These are phyloP conservation scores for Agrilus mali DNA, from an alignment of 2,888 invertebrate species.

Conservation along the genomic window DNA sequence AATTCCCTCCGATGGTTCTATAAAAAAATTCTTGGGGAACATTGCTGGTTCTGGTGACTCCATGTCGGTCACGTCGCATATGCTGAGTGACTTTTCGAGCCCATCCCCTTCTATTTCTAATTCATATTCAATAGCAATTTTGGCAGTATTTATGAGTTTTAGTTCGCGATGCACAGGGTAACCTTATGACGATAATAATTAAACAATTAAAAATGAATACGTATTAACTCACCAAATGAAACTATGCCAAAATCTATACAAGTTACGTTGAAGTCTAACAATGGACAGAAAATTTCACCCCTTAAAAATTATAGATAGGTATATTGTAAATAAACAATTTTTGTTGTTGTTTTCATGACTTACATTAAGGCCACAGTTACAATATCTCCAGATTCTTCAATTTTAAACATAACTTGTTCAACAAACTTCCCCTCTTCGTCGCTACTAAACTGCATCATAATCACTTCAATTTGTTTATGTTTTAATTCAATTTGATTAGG, in stretches of 20 bases:
- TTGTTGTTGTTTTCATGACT: slow-evolving; percentile 17
- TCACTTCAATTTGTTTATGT: slow-evolving; percentile 39
- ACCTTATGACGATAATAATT: slow-evolving; percentile 2
- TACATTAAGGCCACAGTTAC: slow-evolving; percentile 46
- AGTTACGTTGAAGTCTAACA: slow-evolving; percentile 39
- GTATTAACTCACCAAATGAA: slow-evolving; percentile 37
- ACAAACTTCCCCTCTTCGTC: slow-evolving; percentile 47
- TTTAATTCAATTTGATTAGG: slow-evolving; percentile 36
- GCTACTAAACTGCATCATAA: slow-evolving; percentile 44
- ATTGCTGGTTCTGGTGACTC: too few relatives aligned
- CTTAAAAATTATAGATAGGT: slow-evolving; percentile 31
- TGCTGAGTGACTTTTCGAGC: too few relatives aligned
- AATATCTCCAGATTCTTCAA: slow-evolving; percentile 45
- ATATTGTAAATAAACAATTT: too few relatives aligned
- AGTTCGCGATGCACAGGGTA: slow-evolving; percentile 4
- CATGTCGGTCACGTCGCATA: too few relatives aligned
- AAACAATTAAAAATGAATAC: slow-evolving; percentile 1
- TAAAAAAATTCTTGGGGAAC: too few relatives aligned
- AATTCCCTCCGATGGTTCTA: too few relatives aligned
- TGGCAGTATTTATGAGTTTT: slow-evolving; percentile 8
- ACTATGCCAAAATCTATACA: slow-evolving; percentile 44
- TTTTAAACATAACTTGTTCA: slow-evolving; percentile 45
- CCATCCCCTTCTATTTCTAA: slow-evolving; percentile 1
- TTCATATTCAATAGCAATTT: slow-evolving; percentile 1
- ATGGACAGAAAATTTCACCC: slow-evolving; percentile 48